A percentile compares a stretch with the other conserved stretches of the same genome.
phyloP scores from a whole-genome alignment of 2,797 vertebrate genomes.

The Choloepus didactylus region DNA sequence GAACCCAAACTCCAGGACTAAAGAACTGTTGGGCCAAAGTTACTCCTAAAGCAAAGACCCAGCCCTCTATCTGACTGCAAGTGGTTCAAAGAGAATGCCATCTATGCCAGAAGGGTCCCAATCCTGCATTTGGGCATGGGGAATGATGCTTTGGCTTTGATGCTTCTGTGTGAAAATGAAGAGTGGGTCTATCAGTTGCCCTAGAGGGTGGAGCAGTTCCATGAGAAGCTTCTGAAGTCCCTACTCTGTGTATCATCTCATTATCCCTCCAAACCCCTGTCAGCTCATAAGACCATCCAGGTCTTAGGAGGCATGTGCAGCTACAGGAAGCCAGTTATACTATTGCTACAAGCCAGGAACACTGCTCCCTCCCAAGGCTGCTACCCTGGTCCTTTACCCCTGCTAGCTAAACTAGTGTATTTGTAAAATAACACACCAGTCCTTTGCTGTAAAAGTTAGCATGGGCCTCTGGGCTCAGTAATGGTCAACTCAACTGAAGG shows the following conservation, averaged over 20 bases:
- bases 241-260: background rate
- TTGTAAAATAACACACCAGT: constrained; percentile 29
- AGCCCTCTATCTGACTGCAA: background rate
- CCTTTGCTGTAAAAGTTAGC: constrained; percentile 27
- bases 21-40: background rate
- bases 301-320: background rate
- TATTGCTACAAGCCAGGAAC: background rate
- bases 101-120: background rate
- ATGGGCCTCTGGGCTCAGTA: background rate
- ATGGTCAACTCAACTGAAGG: constrained; percentile 40
- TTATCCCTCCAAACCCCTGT: background rate
- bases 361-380: background rate
- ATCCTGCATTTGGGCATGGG: background rate
- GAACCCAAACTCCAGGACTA: background rate
- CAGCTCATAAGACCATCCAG: constrained; percentile 14
- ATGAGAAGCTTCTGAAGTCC: background rate
- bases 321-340: constrained; percentile 9
- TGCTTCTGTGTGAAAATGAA: background rate
- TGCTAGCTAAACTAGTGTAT: constrained; percentile 26
- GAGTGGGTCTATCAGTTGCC: background rate
- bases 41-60: background rate
- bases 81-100: background rate
- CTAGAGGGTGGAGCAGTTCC: background rate
- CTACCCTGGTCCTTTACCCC: background rate
- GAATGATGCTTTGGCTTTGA: background rate